phyloP scores from a whole-genome alignment of 2,888 invertebrate species.

The Nomada ruficornis region DNA sequence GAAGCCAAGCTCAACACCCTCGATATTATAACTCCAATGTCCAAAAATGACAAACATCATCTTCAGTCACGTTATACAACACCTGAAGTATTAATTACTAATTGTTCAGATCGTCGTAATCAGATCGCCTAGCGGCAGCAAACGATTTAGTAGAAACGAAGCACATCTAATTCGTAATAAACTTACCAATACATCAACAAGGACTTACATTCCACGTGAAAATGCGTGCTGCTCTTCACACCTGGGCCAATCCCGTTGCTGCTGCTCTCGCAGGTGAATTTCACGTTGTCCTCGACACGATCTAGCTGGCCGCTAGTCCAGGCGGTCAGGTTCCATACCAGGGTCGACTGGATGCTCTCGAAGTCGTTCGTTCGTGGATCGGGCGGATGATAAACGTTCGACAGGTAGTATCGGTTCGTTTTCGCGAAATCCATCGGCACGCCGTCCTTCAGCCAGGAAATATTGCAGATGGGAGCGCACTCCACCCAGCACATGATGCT shows the following conservation, averaged over 20 bases:
- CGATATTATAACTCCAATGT: too few relatives aligned
- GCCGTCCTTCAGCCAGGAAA: slow-evolving; percentile 94
- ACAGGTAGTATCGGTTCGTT: slow-evolving; percentile 88
- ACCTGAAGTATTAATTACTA: too few relatives aligned
- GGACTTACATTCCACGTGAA: slow-evolving; percentile 95
- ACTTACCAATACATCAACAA: background rate
- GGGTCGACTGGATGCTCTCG: slow-evolving; percentile 94
- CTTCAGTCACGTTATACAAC: too few relatives aligned
- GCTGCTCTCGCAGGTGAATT: slow-evolving; percentile 93
- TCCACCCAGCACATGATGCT: slow-evolving; percentile 94
- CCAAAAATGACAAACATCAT: too few relatives aligned
- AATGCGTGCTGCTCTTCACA: slow-evolving; percentile 93
- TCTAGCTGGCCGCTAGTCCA: slow-evolving; percentile 93
- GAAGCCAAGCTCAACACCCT: too few relatives aligned
- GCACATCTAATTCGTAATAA: background rate
- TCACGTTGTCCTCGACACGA: slow-evolving; percentile 89
- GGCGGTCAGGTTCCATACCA: slow-evolving; percentile 94
- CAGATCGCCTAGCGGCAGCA: too few relatives aligned
- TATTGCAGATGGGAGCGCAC: slow-evolving; percentile 93
- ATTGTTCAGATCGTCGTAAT: too few relatives aligned
- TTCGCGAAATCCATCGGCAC: slow-evolving; percentile 87
- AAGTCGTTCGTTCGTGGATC: slow-evolving; percentile 94
- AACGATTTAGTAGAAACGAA: background rate
- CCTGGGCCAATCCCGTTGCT: slow-evolving; percentile 91
- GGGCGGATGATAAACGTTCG: slow-evolving; percentile 88